A percentile compares a stretch with the other conserved stretches of the same genome.
phyloP scores from a whole-genome alignment of 2,888 invertebrate species.

The Drosophila imparisetae region DNA sequence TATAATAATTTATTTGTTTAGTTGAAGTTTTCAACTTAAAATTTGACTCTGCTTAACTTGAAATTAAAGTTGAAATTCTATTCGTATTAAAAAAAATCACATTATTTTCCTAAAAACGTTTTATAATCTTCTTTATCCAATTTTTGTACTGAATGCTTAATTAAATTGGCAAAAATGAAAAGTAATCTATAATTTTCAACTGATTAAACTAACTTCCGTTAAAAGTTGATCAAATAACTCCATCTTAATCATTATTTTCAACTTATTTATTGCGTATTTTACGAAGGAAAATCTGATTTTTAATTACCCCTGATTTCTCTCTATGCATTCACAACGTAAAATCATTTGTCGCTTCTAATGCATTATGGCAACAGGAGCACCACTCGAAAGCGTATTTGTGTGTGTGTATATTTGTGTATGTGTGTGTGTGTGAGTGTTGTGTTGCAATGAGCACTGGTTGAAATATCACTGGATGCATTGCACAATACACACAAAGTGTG shows the following conservation, averaged over 20 bases:
- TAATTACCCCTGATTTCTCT: constrained; percentile 2
- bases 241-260: not conserved
- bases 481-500: constrained; percentile 26
- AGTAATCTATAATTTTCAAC: not conserved
- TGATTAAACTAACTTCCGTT: too few relatives aligned
- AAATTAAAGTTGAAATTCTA: not conserved
- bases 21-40: not conserved
- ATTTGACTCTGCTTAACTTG: too few relatives aligned
- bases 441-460: constrained; percentile 32
- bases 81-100: not conserved
- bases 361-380: constrained; percentile 74
- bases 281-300: too few relatives aligned
- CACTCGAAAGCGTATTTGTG: constrained; percentile 59
- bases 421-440: constrained; percentile 26
- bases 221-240: not conserved
- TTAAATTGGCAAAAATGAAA: too few relatives aligned
- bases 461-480: constrained; percentile 44
- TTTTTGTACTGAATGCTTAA: too few relatives aligned
- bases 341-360: constrained; percentile 71
- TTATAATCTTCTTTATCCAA: not conserved
- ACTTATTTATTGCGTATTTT: not conserved
- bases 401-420: constrained; percentile 28
- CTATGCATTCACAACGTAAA: constrained; percentile 57
- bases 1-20: not conserved
- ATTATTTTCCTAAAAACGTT: not conserved